phyloP scores from a whole-genome alignment of 2,888 invertebrate genomes.

The Patella depressa region DNA sequence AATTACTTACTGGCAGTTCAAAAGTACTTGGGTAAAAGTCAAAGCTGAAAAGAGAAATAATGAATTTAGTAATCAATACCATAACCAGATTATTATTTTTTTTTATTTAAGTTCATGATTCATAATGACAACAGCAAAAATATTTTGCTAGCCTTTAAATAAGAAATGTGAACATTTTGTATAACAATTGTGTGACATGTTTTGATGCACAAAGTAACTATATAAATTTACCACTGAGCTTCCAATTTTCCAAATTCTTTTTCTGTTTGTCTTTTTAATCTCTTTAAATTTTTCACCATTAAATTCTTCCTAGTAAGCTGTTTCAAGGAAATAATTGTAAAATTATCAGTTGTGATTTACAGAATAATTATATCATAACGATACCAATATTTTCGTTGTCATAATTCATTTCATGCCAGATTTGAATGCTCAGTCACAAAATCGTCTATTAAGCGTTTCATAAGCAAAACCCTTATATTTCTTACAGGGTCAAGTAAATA shows the following conservation, averaged over 20 bases:
- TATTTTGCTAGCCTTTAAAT: too few relatives aligned
- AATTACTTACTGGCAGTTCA: slow-evolving; percentile 75
- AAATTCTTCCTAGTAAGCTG: slow-evolving; percentile 77
- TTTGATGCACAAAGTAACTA: too few relatives aligned
- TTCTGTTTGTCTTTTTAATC: slow-evolving; percentile 71
- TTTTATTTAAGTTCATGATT: slow-evolving; percentile 15
- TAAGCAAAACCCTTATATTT: not conserved
- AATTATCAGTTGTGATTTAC: not conserved
- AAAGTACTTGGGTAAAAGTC: slow-evolving; percentile 77
- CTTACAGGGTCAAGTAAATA: not conserved
- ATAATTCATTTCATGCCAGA: too few relatives aligned
- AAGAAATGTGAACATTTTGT: too few relatives aligned
- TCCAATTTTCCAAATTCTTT: slow-evolving; percentile 71
- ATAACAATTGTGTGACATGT: too few relatives aligned
- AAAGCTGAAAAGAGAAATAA: slow-evolving; percentile 62
- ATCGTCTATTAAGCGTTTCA: not conserved
- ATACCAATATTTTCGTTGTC: too few relatives aligned
- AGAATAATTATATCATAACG: not conserved
- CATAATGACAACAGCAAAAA: too few relatives aligned
- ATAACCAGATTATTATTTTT: not conserved
- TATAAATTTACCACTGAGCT: slow-evolving; percentile 63
- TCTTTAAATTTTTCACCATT: slow-evolving; percentile 75
- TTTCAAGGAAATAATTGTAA: slow-evolving; percentile 2
- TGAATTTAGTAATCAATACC: not conserved
- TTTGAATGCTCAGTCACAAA: too few relatives aligned